Evolutionary conservation across 2,888 invertebrate species (phyloP), one percentile per base, ranked within the genome.

Genomic region (Temnothorax ravouxi): DNA sequence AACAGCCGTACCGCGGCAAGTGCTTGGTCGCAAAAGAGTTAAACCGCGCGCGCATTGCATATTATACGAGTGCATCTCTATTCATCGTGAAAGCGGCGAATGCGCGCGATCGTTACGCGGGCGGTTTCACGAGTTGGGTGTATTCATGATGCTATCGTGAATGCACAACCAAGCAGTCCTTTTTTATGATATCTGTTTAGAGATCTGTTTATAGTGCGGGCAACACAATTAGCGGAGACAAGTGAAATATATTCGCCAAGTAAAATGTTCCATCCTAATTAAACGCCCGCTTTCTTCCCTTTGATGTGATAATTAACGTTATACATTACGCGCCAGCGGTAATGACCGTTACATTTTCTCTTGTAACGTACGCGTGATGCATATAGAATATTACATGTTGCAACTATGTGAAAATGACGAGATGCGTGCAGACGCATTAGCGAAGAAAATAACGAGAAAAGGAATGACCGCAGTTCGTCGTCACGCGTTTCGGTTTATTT

Each of bases 261-360:
- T 54, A 74, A 74, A 79, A 50, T 79, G 47, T 38, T 47, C 18
- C 75, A 74, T 79, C 47, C 47, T 74, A 74, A 79, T 79, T 79
- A 79, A 79, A 74, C 74, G 74, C 18, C 34, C 47, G 47, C 47
- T 59, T 79, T 74, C 79, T 79, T 79, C 56, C 44, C 38, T 79
- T 79, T 79, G 75, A 79, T 29, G 59, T 59, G 59, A 59, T 74
- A 79, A 79, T 79, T 79, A 79, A 79, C 75, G 47, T 41, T 56
- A 79, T 47, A 47, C 59, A 59, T 79, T 79, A 25, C 34, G 38
- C 11, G 44, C 34, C 11, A 47, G n/a, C 41, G 11, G 5, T 8
- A 11, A 2, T 38, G 18, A 34, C 74, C 21, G 25, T 47, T 34
- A 25, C n/a, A 47, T 47, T 79, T 25, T 74, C 59, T 18, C 21